phyloP scores from a whole-genome alignment of 2,797 vertebrate genomes.

The Amblyraja radiata region DNA sequence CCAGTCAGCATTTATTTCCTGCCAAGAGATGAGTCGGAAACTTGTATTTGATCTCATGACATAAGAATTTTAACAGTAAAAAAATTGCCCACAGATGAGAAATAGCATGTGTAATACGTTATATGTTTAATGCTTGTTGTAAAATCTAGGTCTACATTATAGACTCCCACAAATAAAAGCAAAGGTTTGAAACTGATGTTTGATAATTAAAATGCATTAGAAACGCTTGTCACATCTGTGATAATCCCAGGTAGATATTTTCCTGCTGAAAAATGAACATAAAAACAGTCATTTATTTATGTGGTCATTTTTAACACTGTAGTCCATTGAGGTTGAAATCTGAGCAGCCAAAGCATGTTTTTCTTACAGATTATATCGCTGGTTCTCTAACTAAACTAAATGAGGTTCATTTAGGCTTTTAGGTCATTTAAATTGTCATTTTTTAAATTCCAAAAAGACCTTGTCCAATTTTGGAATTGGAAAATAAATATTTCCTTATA shows the following conservation, averaged over 20 bases:
- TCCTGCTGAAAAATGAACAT: background rate
- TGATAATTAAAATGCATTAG: background rate
- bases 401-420: background rate
- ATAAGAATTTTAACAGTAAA: slow-evolving; percentile 10
- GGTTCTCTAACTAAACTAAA: background rate
- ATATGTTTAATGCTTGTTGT: background rate
- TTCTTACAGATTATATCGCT: background rate
- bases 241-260: background rate
- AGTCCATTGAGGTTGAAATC: background rate
- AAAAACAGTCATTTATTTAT: background rate
- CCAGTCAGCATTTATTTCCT: background rate
- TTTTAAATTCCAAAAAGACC: too few relatives aligned
- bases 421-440: background rate
- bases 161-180: background rate
- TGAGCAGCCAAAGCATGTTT: background rate
- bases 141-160: background rate
- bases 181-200: background rate
- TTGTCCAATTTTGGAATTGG: too few relatives aligned
- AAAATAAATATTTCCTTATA: too few relatives aligned
- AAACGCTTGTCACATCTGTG: background rate
- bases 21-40: background rate
- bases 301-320: background rate
- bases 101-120: background rate
- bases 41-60: slow-evolving; percentile 23
- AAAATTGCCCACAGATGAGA: background rate